Base-by-base conservation (phyloP, 1,140 invertebrate species). In the Cotesia typhae region DNA sequence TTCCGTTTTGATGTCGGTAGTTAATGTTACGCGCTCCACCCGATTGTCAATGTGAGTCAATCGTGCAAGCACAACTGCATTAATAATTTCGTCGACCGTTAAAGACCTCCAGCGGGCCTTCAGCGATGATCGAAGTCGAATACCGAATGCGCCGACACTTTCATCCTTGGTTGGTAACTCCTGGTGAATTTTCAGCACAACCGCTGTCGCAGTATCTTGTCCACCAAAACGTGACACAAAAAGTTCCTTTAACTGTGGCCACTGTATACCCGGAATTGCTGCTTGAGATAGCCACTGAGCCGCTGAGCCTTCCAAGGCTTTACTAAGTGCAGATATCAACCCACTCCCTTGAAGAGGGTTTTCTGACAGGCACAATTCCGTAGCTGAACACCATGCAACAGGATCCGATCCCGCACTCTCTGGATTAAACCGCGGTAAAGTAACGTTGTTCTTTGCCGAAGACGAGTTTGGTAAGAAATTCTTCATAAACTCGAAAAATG, bases 211-310 rank as follows among this genome's bases (percentile, higher is more conserved):
- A 6, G 47, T 67, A 4, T 67, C 65, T 3, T 14, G n/a, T 4
- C 35, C 36, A 28, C 36, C 66, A 20, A 47, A 67, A 3, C 51
- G 52, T 4, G 66, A 52, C 14, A 67, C 20, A 55, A 67, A 67
- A 57, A 67, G 52, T 6, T 67, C 52, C 36, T 28, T 37, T 20
- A 55, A 28, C 55, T 67, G 51, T 35, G 2, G 6, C 66, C 66
- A 67, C 7, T 4, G 35, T 9, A 67, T 67, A 0, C 41, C 52
- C 2, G 20, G 7, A 53, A 67, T 52, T 10, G 14, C 17, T 1
- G 55, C 6, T 12, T 57, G 66, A 4, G 52, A 10, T 7, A 67
- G 14, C 66, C 52, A 67, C 35, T 51, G n/a, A 12, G 66, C 3
- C 14, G 66, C 51, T 55, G 52, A 55, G 7, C 66, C 66, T 9